Conservation (phyloP, 2,113 vertebrate genomes). For the Struthidea cinerea region DNA sequence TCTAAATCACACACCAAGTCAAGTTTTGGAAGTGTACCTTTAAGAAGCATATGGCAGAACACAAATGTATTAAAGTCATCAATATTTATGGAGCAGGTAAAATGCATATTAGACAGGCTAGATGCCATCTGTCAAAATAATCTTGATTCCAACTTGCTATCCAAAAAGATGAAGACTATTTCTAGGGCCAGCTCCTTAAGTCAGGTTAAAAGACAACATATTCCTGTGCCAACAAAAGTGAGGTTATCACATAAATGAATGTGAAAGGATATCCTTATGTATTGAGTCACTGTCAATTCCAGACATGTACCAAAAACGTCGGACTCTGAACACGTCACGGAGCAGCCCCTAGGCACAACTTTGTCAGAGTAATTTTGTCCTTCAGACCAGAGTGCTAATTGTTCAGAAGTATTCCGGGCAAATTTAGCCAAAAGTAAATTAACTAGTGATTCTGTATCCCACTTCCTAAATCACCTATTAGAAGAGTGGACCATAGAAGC, state of each 20-base stretch:
- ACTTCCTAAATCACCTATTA: background rate
- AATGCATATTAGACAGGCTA: conserved; percentile 52
- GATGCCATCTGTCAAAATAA: conserved; percentile 63
- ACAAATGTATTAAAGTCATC: conserved; percentile 54
- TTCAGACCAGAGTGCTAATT: conserved; percentile 22
- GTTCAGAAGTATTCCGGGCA: conserved; percentile 5
- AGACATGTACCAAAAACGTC: background rate
- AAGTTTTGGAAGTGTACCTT: conserved; percentile 47
- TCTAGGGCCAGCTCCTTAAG: conserved; percentile 43
- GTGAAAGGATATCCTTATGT: background rate
- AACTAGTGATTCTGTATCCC: background rate
- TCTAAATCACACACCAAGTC: background rate
- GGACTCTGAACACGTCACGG: background rate
- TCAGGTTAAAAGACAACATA: conserved; percentile 44
- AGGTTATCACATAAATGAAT: conserved; percentile 36
- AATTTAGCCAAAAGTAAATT: background rate
- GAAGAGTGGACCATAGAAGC: background rate
- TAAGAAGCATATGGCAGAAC: conserved; percentile 52
- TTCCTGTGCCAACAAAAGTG: conserved; percentile 38
- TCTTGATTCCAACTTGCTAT: conserved; percentile 36
- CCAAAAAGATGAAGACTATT: conserved; percentile 31
- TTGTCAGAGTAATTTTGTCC: conserved; percentile 48
- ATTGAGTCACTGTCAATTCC: conserved; percentile 38
- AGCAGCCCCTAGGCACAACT: background rate
- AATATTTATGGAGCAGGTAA: conserved; percentile 67